Evolutionary conservation across 2,888 invertebrate species (phyloP).

Genomic region (Hirtodrosophila alboralis): DNA sequence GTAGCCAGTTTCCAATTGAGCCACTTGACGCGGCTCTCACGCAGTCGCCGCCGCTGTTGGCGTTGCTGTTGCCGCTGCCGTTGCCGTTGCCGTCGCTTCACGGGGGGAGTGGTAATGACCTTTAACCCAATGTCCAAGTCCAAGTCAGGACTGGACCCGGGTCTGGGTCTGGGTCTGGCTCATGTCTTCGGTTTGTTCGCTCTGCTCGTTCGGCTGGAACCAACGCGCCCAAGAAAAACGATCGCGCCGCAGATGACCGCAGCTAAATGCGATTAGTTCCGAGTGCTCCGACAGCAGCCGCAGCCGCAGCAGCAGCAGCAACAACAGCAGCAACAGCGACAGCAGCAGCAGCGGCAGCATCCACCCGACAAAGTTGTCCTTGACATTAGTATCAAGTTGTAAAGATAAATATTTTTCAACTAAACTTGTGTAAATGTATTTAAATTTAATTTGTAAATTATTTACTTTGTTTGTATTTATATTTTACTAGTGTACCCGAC

Average conservation of each 20-base stretch:
- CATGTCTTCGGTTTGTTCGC: slow-evolving; percentile 27
- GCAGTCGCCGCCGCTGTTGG: slow-evolving; percentile 32
- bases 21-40: slow-evolving; percentile 77
- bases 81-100: neutral
- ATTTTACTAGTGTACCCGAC: too few relatives aligned
- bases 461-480: too few relatives aligned
- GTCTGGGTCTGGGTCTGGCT: neutral
- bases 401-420: too few relatives aligned
- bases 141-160: slow-evolving; percentile 33
- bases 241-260: slow-evolving; percentile 82
- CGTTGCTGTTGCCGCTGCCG: slow-evolving; percentile 5
- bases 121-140: slow-evolving; percentile 68
- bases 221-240: slow-evolving; percentile 70
- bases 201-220: slow-evolving; percentile 67
- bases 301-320: slow-evolving; percentile 7
- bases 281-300: slow-evolving; percentile 72
- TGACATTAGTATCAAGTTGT: neutral
- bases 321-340: slow-evolving; percentile 26
- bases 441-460: too few relatives aligned
- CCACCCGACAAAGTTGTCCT: slow-evolving; percentile 39
- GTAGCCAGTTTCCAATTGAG: slow-evolving; percentile 67
- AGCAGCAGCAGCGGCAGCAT: slow-evolving; percentile 7
- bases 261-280: slow-evolving; percentile 82
- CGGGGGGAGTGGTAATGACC: slow-evolving; percentile 64
- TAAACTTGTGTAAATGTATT: too few relatives aligned